Conservation (phyloP, 2,888 invertebrate genomes). For the Nephrotoma appendiculata region DNA sequence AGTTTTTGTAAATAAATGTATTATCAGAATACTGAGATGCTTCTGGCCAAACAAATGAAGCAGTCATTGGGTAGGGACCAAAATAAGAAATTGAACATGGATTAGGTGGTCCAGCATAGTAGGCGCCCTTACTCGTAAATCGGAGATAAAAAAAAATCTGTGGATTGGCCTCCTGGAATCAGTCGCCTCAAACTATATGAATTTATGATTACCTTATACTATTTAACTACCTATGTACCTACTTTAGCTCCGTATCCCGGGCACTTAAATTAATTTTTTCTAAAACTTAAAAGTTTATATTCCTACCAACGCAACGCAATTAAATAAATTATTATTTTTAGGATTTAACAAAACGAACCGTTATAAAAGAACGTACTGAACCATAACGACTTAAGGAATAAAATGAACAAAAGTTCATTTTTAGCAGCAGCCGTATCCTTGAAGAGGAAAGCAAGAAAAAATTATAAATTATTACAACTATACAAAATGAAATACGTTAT, state of each 20-base stretch:
- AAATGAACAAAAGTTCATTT: neutral
- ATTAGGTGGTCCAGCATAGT: too few relatives aligned
- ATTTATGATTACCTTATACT: too few relatives aligned
- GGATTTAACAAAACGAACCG: neutral
- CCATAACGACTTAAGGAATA: neutral
- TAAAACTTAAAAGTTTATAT: neutral
- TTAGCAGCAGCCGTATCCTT: neutral
- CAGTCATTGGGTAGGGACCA: too few relatives aligned
- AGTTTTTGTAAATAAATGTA: too few relatives aligned
- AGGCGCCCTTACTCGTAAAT: too few relatives aligned
- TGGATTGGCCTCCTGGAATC: too few relatives aligned
- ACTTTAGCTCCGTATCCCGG: neutral
- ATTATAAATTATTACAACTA: neutral
- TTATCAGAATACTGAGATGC: too few relatives aligned
- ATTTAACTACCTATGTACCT: neutral
- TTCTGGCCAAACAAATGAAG: too few relatives aligned
- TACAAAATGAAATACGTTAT: neutral
- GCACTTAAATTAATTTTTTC: neutral
- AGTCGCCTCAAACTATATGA: too few relatives aligned
- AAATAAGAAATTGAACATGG: too few relatives aligned
- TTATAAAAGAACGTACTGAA: neutral
- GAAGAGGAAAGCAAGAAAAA: neutral
- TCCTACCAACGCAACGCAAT: neutral
- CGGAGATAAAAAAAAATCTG: too few relatives aligned
- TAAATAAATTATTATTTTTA: neutral